A percentile compares a stretch with the other conserved stretches of the same genome.
phyloP scores from a whole-genome alignment of 2,888 invertebrate species.

The Papilio gigon region DNA sequence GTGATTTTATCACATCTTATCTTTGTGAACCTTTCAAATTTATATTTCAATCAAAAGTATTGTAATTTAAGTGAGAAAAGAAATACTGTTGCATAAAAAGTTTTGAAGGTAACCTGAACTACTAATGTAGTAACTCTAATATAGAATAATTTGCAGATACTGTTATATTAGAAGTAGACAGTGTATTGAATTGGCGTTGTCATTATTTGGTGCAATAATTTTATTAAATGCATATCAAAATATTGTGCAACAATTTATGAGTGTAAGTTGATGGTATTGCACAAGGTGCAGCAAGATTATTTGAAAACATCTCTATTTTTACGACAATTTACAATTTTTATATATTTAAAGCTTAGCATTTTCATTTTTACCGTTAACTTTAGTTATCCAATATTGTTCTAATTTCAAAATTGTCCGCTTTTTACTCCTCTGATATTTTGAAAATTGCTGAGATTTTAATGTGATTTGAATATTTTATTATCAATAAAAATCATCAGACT shows the following conservation, averaged over 20 bases:
- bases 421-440: not conserved
- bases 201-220: not conserved
- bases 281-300: too few species aligned
- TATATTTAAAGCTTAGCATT: too few species aligned
- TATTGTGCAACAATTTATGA: constrained; percentile 29
- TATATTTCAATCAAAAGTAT: too few species aligned
- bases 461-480: not conserved
- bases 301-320: too few species aligned
- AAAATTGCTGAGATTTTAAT: not conserved
- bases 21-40: not conserved
- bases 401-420: too few species aligned
- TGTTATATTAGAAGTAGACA: not conserved
- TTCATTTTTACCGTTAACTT: too few species aligned
- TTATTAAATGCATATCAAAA: not conserved
- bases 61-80: not conserved
- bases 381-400: too few species aligned
- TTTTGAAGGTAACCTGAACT: not conserved
- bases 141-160: too few species aligned
- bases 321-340: too few species aligned
- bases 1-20: not conserved
- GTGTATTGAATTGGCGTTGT: not conserved
- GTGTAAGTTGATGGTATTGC: not conserved
- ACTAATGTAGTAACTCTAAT: too few species aligned
- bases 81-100: not conserved
- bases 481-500: not conserved